These are phyloP conservation scores for Aphidius gifuensis DNA, from an alignment of 1,140 invertebrate genomes.

Conservation along the genomic window DNA sequence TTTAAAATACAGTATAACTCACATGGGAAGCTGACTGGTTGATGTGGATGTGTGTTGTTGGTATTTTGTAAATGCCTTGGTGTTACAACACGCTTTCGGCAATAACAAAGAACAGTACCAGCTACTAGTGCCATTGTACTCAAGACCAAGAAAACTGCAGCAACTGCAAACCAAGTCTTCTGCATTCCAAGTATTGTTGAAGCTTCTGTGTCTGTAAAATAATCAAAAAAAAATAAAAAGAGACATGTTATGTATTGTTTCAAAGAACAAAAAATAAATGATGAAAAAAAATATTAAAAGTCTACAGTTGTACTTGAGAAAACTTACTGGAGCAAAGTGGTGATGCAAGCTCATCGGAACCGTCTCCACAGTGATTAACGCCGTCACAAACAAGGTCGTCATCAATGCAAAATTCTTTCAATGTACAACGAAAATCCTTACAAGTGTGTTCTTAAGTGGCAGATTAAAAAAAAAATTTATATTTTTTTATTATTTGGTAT, in stretches of 20 bases:
- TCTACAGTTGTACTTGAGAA: no score
- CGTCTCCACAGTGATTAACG: conserved; percentile 89
- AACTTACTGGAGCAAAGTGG: conserved; percentile 78
- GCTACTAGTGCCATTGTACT: conserved; percentile 66
- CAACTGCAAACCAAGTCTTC: conserved; percentile 70
- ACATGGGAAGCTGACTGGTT: conserved; percentile 52
- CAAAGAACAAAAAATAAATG: conserved; percentile 4
- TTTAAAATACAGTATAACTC: conserved; percentile 33
- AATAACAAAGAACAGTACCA: conserved; percentile 69
- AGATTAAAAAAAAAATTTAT: not conserved
- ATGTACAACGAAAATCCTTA: conserved; percentile 81
- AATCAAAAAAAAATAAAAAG: conserved; percentile 7
- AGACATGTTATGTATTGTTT: no score
- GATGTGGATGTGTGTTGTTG: conserved; percentile 51
- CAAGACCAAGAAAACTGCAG: conserved; percentile 66
- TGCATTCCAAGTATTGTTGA: conserved; percentile 72
- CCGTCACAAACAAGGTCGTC: conserved; percentile 84
- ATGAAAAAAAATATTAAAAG: not conserved
- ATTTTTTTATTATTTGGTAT: no score
- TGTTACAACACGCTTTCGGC: conserved; percentile 60
- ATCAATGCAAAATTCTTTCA: conserved; percentile 85
- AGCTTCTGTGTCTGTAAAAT: conserved; percentile 65
- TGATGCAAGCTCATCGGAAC: conserved; percentile 80
- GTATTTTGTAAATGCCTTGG: conserved; percentile 56
- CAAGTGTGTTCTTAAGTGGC: conserved; percentile 76